Conservation (phyloP, 2,113 vertebrate genomes). For the Trachemys scripta region DNA sequence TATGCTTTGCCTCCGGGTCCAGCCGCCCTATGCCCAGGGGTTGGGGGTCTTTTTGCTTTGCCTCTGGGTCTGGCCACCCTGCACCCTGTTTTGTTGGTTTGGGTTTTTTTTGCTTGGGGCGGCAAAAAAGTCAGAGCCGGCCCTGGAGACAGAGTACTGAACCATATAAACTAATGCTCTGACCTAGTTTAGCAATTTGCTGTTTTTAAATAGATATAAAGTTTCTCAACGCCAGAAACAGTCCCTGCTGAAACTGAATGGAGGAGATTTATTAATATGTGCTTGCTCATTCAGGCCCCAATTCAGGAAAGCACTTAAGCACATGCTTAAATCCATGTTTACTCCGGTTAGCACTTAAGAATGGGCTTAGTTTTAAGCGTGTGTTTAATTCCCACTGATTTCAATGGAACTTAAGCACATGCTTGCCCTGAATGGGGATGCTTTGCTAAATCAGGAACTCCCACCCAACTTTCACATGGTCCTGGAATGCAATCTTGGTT, state of each 20-base stretch:
- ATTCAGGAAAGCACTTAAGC: background rate
- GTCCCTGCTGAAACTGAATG: background rate
- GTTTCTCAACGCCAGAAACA: background rate
- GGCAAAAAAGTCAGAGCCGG: too few relatives aligned
- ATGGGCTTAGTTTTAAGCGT: background rate
- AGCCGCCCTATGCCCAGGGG: too few relatives aligned
- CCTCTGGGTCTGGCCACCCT: too few relatives aligned
- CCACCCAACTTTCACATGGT: accelerated
- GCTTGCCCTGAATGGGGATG: accelerated
- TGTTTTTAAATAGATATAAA: background rate
- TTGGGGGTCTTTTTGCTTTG: too few relatives aligned
- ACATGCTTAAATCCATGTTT: background rate
- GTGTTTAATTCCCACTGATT: background rate
- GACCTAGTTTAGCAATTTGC: background rate
- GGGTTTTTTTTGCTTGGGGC: too few relatives aligned
- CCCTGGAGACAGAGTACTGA: background rate
- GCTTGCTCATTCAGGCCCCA: background rate
- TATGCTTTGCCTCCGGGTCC: too few relatives aligned
- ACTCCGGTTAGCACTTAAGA: background rate
- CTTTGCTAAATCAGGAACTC: background rate
- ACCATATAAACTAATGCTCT: background rate
- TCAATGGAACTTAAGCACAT: background rate
- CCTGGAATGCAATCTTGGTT: accelerated
- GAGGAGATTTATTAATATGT: background rate
- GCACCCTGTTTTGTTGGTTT: too few relatives aligned